These are phyloP conservation scores for Terrapene triunguis DNA, from an alignment of 2,113 vertebrate species.

Conservation along the genomic window DNA sequence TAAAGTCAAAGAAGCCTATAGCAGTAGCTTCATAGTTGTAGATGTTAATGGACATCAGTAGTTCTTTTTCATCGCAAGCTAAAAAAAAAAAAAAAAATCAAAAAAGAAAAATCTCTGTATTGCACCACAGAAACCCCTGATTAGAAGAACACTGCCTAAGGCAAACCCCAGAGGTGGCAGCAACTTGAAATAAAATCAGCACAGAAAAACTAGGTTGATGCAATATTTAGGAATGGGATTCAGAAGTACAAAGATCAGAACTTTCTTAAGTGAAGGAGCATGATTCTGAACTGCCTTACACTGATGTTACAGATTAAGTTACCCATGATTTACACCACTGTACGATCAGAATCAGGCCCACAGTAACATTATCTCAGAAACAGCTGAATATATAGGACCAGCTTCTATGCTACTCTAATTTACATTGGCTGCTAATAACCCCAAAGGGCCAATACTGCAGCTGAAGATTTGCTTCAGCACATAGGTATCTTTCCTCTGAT, in stretches of 20 bases:
- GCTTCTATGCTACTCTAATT: fast-evolving
- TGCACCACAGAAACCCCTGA: conserved; percentile 50
- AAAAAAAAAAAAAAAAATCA: background rate
- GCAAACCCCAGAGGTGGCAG: conserved; percentile 67
- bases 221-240: conserved; percentile 70
- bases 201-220: conserved; percentile 57
- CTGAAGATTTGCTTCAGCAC: fast-evolving
- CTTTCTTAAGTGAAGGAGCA: background rate
- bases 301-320: conserved; percentile 10
- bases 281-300: background rate
- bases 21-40: background rate
- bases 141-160: conserved; percentile 67
- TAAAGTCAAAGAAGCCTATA: background rate
- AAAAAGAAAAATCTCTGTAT: background rate
- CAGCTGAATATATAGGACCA: fast-evolving
- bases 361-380: background rate
- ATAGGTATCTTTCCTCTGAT: background rate
- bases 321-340: fast-evolving
- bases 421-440: background rate
- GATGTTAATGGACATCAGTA: background rate
- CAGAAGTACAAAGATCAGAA: background rate
- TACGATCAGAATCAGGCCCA: background rate
- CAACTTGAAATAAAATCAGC: conserved; percentile 63
- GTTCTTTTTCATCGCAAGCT: conserved; percentile 27
- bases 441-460: background rate